Base-by-base conservation (phyloP, 1,140 invertebrate genomes). In the Drosophila lacteicornis region DNA sequence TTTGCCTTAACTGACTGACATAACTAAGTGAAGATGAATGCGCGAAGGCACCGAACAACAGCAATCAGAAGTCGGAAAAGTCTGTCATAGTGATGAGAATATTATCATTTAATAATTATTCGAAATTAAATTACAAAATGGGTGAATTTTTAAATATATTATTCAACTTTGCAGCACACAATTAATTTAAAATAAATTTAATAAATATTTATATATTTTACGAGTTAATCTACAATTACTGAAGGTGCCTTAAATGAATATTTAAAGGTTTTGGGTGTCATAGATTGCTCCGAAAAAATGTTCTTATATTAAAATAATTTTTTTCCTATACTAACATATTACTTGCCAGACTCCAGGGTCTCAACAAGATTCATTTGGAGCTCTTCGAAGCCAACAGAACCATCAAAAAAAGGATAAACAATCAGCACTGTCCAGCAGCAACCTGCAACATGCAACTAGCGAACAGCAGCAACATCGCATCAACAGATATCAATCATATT, bases 1-100 rank as follows among this genome's bases (percentile, higher is more conserved):
- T 81, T 82, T 73, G 81, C 86, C 86, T 85, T 82, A 91, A 91
- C 79, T 86, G 86, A 91, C 86, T 91, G 86, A 90, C 82, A 91
- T 91, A 91, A 91, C 86, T 91, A 91, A 91, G 86, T 90, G 87
- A 91, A 91, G 83, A 91, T 91, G 88, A 91, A 88, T 91, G 88
- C 87, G 80, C 71, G 60, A 81, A 75, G 59, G 63, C 58, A 45
- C 33, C 63, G 13, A 19, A 17, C 42, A 30, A n/a, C 40, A 59
- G 62, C 22, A 67, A 17, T 2, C 49, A 50, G 47, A 11, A 15
- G 36, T 22, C 15, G 33, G 33, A 40, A 25, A 61, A 61, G 17
- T 55, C 15, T 12, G 19, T 30, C n/a, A 50, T 15, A 59, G 53
- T 33, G 57, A 50, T 50, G n/a, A 27, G 45, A 59, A 55, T 15